Evolutionary conservation across 2,888 invertebrate genomes (phyloP).

Genomic region (Ophion ellenae): DNA sequence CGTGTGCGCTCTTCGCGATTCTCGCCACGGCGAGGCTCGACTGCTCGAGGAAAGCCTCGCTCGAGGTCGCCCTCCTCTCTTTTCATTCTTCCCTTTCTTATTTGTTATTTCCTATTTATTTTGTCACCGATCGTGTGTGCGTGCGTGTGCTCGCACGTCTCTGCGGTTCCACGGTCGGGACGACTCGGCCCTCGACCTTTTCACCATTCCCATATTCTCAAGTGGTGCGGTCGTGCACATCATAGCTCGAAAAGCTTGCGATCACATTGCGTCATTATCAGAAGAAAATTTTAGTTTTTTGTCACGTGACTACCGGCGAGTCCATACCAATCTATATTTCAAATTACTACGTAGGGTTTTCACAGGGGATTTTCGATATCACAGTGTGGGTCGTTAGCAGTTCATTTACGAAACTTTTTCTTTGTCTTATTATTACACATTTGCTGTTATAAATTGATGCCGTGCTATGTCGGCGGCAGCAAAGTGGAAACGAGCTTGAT

Average conservation of each 20-base stretch:
- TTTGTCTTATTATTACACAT: too few relatives aligned
- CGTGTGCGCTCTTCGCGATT: slow-evolving; percentile 71
- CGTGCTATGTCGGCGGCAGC: too few relatives aligned
- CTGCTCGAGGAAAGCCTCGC: slow-evolving; percentile 70
- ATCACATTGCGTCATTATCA: too few relatives aligned
- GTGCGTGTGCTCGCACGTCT: slow-evolving; percentile 34
- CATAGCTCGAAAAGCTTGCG: neutral
- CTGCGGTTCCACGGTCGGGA: slow-evolving; percentile 40
- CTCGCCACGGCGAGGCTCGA: slow-evolving; percentile 39
- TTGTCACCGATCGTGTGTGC: slow-evolving; percentile 27
- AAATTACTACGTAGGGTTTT: too few relatives aligned
- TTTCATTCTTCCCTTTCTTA: slow-evolving; percentile 25
- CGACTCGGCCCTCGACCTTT: slow-evolving; percentile 41
- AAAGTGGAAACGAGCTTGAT: too few relatives aligned
- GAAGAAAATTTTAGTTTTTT: too few relatives aligned
- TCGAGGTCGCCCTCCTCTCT: slow-evolving; percentile 49
- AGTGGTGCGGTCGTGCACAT: neutral
- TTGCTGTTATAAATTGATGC: too few relatives aligned
- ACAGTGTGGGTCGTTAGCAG: too few relatives aligned
- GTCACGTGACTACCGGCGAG: too few relatives aligned
- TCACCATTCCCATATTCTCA: slow-evolving; percentile 17
- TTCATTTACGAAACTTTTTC: too few relatives aligned
- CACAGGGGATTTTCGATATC: too few relatives aligned
- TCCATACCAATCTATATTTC: too few relatives aligned
- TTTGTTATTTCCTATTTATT: slow-evolving; percentile 34